phyloP scores from a whole-genome alignment of 2,797 vertebrate species.

The Toxotes lorentzi region DNA sequence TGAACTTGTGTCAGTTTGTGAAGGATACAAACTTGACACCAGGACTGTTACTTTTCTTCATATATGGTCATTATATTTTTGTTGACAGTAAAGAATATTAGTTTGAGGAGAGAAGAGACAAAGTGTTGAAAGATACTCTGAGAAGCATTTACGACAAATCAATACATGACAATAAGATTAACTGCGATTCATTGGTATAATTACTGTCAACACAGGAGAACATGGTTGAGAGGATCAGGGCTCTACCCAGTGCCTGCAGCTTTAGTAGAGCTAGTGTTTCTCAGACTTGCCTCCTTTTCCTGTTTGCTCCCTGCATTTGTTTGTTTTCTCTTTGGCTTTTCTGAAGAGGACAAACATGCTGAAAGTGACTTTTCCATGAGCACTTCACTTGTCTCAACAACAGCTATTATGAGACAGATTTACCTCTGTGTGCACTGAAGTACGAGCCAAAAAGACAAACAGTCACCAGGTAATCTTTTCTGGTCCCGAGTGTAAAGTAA shows the following conservation, averaged over 20 bases:
- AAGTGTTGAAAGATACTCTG: neutral
- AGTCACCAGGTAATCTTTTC: neutral
- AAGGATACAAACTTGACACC: neutral
- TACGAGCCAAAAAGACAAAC: neutral
- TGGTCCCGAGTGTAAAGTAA: neutral
- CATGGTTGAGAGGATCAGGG: neutral
- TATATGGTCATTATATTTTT: neutral
- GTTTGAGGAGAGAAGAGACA: neutral
- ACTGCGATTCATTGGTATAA: constrained; percentile 19
- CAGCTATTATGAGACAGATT: constrained; percentile 4
- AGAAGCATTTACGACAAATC: constrained; percentile 16
- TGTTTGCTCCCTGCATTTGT: neutral
- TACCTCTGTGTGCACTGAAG: constrained; percentile 5
- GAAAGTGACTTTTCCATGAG: constrained; percentile 11
- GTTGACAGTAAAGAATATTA: neutral
- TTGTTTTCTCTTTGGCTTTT: constrained; percentile 33
- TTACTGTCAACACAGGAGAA: constrained; percentile 19
- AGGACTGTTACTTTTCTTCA: neutral
- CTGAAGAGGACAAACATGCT: constrained; percentile 23
- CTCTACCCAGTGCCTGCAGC: neutral
- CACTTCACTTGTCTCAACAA: neutral
- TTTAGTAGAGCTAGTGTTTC: neutral
- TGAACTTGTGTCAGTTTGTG: neutral
- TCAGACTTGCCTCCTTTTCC: neutral
- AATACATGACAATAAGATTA: constrained; percentile 10